phyloP scores from a whole-genome alignment of 2,888 invertebrate species.

The Synergus japonicus region DNA sequence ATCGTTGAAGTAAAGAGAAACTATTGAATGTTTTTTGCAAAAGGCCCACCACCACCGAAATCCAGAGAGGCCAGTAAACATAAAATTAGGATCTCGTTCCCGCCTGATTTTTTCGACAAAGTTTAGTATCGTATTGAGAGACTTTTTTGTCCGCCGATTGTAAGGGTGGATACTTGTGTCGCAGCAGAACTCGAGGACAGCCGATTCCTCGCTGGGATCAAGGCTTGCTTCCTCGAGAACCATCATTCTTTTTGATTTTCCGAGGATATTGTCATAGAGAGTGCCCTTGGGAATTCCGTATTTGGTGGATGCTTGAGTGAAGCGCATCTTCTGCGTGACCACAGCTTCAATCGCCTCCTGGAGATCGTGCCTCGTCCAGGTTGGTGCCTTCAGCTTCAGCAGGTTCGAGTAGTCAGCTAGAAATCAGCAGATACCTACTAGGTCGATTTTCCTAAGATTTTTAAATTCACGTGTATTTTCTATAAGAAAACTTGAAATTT shows the following conservation, averaged over 20 bases:
- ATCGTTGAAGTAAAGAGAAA: slow-evolving; percentile 81
- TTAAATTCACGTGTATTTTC: slow-evolving; percentile 12
- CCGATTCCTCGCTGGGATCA: slow-evolving; percentile 81
- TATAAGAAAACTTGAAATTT: neutral
- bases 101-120: slow-evolving; percentile 84
- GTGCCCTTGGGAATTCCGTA: slow-evolving; percentile 88
- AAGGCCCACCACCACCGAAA: slow-evolving; percentile 92
- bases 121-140: slow-evolving; percentile 81
- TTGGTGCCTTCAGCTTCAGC: slow-evolving; percentile 86
- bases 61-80: slow-evolving; percentile 85
- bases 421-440: slow-evolving; percentile 70
- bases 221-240: slow-evolving; percentile 85
- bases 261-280: slow-evolving; percentile 87
- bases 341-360: slow-evolving; percentile 88
- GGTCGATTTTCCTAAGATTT: slow-evolving; percentile 50
- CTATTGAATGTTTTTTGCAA: slow-evolving; percentile 88
- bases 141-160: slow-evolving; percentile 85
- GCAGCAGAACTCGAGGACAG: slow-evolving; percentile 86
- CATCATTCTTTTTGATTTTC: slow-evolving; percentile 87
- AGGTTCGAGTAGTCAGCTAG: slow-evolving; percentile 81
- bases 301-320: slow-evolving; percentile 85
- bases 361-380: slow-evolving; percentile 86
- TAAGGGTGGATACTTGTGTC: slow-evolving; percentile 85
- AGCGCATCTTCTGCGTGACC: slow-evolving; percentile 86
- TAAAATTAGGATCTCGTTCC: slow-evolving; percentile 82